Evolutionary conservation across 2,113 vertebrate species (phyloP).

Genomic region (Eidolon helvum): DNA sequence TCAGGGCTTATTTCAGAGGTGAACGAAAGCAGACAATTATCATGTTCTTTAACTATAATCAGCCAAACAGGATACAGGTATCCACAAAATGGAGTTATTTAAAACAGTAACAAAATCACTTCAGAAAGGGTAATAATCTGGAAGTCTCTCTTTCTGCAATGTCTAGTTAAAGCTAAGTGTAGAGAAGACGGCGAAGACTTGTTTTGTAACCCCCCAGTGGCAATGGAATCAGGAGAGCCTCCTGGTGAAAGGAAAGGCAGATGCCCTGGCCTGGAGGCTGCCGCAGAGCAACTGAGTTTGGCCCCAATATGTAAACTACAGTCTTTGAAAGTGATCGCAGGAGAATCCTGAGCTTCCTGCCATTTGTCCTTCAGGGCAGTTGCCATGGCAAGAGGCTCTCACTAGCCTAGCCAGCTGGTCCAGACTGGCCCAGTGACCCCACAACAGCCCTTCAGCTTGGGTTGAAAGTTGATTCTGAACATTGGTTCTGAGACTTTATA

Average conservation of each 20-base stretch:
- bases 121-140: slow-evolving; percentile 66
- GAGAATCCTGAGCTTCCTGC: background rate
- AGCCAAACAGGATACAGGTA: slow-evolving; percentile 61
- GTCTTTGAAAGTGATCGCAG: slow-evolving; percentile 20
- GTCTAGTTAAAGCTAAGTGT: slow-evolving; percentile 46
- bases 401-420: background rate
- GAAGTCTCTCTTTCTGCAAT: slow-evolving; percentile 66
- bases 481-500: background rate
- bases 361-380: background rate
- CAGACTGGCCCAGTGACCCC: background rate
- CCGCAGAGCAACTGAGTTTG: background rate
- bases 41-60: slow-evolving; percentile 62
- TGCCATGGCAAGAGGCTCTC: background rate
- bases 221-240: background rate
- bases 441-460: background rate
- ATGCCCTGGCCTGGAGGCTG: background rate
- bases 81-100: slow-evolving; percentile 68
- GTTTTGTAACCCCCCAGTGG: slow-evolving; percentile 27
- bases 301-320: background rate
- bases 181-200: background rate
- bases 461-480: background rate
- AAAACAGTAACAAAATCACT: slow-evolving; percentile 63
- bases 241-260: slow-evolving; percentile 16
- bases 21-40: slow-evolving; percentile 64
- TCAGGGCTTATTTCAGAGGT: slow-evolving; percentile 69